Evolutionary conservation across 2,888 invertebrate species (phyloP), one percentile per base, ranked within the genome.

Genomic region (Drosophila trichaetosa): DNA sequence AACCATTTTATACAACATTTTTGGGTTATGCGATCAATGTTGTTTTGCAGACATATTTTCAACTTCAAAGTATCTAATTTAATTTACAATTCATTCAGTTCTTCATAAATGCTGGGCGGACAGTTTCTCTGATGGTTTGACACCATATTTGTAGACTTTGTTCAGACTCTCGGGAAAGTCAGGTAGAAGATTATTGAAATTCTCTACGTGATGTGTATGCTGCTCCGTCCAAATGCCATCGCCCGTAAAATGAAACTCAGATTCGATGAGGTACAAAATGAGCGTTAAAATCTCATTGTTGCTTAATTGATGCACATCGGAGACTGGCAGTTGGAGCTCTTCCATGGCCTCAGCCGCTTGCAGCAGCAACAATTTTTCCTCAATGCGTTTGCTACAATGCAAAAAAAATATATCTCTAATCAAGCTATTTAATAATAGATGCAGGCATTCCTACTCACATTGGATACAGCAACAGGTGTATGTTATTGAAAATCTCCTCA

Each of bases 211-310:
- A 51, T 92, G 87, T 8, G 86, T 82, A 61, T 92, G 92, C 54
- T 92, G 91, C 58, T 93, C 93, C 0, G 91, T 91, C 96, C 96
- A 97, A 48, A 97, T 94, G 0, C 96, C 97, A 87, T 96, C 96
- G 0, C 96, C 96, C 18, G 95, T 95, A 86, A 97, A 97, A 91
- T 96, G 95, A 91, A 95, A 94, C 82, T 95, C 95, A 80, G 94
- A 95, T 91, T 97, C 97, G 29, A 97, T 95, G 65, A 95, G 94
- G 90, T 97, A 97, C 52, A 96, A 87, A 60, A 95, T 94, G 36
- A 97, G 92, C 57, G 96, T 95, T 24, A 97, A 92, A 57, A 94
- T 92, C 73, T 95, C 95, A 21, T 91, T 89, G 54, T 94, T 94
- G 0, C 93, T 93, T 1, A 95, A 82, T 1, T 83, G 68, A 0